Evolutionary conservation across 2,888 invertebrate genomes (phyloP).

Genomic region (Agrochola lota): DNA sequence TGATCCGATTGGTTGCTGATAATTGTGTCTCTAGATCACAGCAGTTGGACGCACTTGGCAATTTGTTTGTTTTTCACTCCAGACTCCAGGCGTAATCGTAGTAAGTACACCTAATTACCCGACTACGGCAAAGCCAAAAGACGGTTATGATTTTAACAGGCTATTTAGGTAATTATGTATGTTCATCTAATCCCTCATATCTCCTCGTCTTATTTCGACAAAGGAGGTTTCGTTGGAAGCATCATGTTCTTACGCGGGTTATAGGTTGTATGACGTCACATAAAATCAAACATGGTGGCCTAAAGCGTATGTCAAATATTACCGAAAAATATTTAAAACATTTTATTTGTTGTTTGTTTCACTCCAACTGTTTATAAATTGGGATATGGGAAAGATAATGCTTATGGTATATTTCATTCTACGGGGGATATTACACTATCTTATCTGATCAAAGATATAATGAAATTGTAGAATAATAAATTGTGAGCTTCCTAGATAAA

Average conservation of each 20-base stretch:
- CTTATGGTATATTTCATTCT: no score
- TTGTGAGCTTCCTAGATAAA: no score
- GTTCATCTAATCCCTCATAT: background rate
- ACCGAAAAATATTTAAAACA: no score
- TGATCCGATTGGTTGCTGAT: background rate
- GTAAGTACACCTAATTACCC: background rate
- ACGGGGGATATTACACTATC: no score
- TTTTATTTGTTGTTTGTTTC: no score
- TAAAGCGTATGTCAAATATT: background rate
- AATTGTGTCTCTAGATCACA: background rate
- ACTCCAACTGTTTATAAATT: no score
- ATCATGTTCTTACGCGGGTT: background rate
- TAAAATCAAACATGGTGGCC: background rate
- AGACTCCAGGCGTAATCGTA: background rate
- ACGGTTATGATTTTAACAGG: background rate
- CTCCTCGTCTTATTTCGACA: background rate
- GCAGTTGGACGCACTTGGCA: background rate
- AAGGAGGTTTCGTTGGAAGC: background rate
- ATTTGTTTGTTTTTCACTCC: background rate
- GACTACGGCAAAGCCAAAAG: background rate
- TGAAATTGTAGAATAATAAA: no score
- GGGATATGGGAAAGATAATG: no score
- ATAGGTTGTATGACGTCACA: background rate
- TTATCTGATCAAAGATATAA: no score
- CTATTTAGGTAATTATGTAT: background rate